Evolutionary conservation across 2,113 vertebrate genomes (phyloP).

Genomic region (Brachyhypopomus occidentalis): DNA sequence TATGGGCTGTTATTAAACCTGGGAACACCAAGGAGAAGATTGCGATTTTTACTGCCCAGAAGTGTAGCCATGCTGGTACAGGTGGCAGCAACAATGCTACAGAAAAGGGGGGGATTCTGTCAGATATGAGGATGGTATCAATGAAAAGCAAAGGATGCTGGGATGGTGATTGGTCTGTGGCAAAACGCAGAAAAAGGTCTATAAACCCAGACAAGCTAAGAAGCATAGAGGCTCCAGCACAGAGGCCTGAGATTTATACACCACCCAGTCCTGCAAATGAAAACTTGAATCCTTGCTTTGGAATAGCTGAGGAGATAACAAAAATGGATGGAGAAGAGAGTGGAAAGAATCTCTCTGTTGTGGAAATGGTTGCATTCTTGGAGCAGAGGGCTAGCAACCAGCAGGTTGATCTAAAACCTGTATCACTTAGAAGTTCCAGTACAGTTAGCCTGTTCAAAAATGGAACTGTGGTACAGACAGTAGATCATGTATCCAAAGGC

Average conservation of each 20-base stretch:
- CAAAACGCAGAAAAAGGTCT: slow-evolving; percentile 83
- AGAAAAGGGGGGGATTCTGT: slow-evolving; percentile 52
- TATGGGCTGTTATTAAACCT: slow-evolving; percentile 91
- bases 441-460: slow-evolving; percentile 64
- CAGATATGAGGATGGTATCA: slow-evolving; percentile 64
- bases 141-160: slow-evolving; percentile 86
- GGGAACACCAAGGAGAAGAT: slow-evolving; percentile 97
- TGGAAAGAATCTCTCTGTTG: slow-evolving; percentile 80
- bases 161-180: slow-evolving; percentile 82
- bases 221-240: slow-evolving; percentile 37
- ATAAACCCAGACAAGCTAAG: slow-evolving; percentile 75
- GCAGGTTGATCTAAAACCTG: slow-evolving; percentile 73
- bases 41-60: slow-evolving; percentile 88
- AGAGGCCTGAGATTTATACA: background rate
- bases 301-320: background rate
- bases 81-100: background rate
- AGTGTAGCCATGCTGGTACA: slow-evolving; percentile 56
- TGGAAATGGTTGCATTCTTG: slow-evolving; percentile 92
- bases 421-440: slow-evolving; percentile 55
- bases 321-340: slow-evolving; percentile 56
- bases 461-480: slow-evolving; percentile 56
- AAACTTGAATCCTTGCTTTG: slow-evolving; percentile 10
- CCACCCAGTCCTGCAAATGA: background rate
- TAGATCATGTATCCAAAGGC: slow-evolving; percentile 45
- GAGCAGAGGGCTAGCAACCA: slow-evolving; percentile 82